Base-by-base conservation (phyloP, 1,140 invertebrate genomes). In the Drosophila murphyi region DNA sequence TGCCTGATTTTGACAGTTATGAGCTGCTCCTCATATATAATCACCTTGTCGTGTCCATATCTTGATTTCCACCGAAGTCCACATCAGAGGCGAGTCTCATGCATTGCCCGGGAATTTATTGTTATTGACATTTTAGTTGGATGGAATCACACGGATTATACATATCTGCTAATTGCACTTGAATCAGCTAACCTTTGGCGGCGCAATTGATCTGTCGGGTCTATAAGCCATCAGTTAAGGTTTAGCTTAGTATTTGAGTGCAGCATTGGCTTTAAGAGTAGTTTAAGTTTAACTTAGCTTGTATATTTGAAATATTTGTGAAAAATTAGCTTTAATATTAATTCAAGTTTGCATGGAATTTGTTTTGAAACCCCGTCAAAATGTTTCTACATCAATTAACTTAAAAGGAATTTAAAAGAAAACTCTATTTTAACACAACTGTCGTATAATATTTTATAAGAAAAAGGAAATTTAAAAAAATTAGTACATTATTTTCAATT, bases 41-140 rank as follows among this genome's bases (percentile, higher is more conserved):
- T 77, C 68, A 73, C 59, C 60, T 70, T 39, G 34, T 47, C 37
- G 48, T 10, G 28, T n/a, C 51, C 65, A 61, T 76, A 81, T 90
- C 80, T 76, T 70, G 85, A 89, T 89, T 67, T 65, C 41, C 62
- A 31, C 29, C 60, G 61, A 50, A 76, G 8, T 68, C 39, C 39
- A 28, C 57, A 54, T 37, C 10, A 10, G 12, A 8, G 10, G 12
- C 39, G n/a, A 32, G 31, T 29, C 31, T 31, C 29, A 37, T 56
- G 55, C 63, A 31, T 78, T 76, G 82, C 76, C 61, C 72, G 61
- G 64, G 78, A 89, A 85, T 88, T 89, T 89, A 85, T 88, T 88
- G 85, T 89, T 89, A 88, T 88, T 88, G 85, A 83, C 85, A 83
- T 85, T 89, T 89, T 76, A 78, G 73, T 89, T 70, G 86, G 75